phyloP scores from a whole-genome alignment of 2,888 invertebrate genomes.

The Agrilus biguttatus region DNA sequence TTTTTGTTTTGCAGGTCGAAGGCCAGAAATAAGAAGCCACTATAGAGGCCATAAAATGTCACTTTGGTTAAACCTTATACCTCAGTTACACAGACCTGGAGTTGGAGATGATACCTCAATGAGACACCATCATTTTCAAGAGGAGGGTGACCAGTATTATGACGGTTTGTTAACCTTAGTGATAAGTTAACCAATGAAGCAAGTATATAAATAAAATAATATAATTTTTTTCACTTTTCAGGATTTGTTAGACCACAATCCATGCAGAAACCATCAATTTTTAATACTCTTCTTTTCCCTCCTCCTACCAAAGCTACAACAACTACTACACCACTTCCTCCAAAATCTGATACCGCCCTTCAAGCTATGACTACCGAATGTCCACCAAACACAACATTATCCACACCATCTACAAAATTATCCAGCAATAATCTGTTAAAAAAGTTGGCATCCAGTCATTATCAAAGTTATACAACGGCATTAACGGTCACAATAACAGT shows the following conservation, averaged over 20 bases:
- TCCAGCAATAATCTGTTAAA: slow-evolving; percentile 55
- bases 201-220: slow-evolving; percentile 2
- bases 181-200: not conserved
- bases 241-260: slow-evolving; percentile 66
- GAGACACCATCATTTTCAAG: slow-evolving; percentile 77
- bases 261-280: slow-evolving; percentile 47
- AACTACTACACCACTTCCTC: slow-evolving; percentile 32
- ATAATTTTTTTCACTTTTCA: slow-evolving; percentile 18
- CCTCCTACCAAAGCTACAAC: slow-evolving; percentile 28
- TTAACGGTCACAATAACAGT: slow-evolving; percentile 78
- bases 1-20: slow-evolving; percentile 37
- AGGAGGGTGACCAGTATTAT: slow-evolving; percentile 63
- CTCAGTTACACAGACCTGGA: slow-evolving; percentile 77
- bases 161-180: slow-evolving; percentile 44
- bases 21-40: slow-evolving; percentile 72
- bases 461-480: slow-evolving; percentile 80
- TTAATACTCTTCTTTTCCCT: slow-evolving; percentile 39
- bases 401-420: slow-evolving; percentile 27
- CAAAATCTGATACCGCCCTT: slow-evolving; percentile 34
- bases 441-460: slow-evolving; percentile 67
- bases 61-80: slow-evolving; percentile 80
- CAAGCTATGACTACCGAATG: slow-evolving; percentile 55
- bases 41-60: slow-evolving; percentile 91
- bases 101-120: slow-evolving; percentile 67
- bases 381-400: slow-evolving; percentile 46